phyloP scores from a whole-genome alignment of 2,888 invertebrate genomes.

The Pherbina coryleti region DNA sequence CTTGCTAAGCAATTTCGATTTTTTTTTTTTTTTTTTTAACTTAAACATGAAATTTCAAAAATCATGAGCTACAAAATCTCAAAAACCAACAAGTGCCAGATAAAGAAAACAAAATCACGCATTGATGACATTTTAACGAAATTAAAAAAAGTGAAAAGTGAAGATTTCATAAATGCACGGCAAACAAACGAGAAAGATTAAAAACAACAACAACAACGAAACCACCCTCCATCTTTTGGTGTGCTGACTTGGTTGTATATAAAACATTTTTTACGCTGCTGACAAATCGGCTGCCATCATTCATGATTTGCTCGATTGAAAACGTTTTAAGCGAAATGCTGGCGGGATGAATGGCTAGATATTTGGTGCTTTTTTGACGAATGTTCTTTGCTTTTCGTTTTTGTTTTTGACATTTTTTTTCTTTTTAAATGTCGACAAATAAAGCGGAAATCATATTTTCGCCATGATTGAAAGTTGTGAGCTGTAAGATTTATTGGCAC shows the following conservation, averaged over 20 bases:
- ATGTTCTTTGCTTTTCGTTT: neutral
- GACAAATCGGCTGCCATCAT: conserved; percentile 20
- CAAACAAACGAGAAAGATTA: neutral
- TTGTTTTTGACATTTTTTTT: neutral
- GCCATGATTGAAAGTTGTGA: neutral
- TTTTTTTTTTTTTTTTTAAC: neutral
- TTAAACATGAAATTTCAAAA: neutral
- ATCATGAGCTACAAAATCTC: neutral
- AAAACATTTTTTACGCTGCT: neutral
- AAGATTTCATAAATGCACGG: neutral
- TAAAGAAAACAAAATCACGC: neutral
- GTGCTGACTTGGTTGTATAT: neutral
- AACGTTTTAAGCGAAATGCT: neutral
- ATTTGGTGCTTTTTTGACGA: neutral
- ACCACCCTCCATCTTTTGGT: neutral
- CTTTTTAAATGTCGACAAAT: neutral
- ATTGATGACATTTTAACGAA: conserved; percentile 2
- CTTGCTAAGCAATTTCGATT: too few species aligned
- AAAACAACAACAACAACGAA: neutral
- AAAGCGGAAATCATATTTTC: neutral
- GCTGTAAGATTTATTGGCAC: too few species aligned
- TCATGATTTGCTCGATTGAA: conserved; percentile 18
- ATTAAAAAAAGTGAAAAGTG: neutral
- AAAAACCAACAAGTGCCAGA: neutral
- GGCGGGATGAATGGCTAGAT: neutral